These are phyloP conservation scores for Spea bombifrons DNA, from an alignment of 2,113 vertebrate genomes.

Conservation along the genomic window DNA sequence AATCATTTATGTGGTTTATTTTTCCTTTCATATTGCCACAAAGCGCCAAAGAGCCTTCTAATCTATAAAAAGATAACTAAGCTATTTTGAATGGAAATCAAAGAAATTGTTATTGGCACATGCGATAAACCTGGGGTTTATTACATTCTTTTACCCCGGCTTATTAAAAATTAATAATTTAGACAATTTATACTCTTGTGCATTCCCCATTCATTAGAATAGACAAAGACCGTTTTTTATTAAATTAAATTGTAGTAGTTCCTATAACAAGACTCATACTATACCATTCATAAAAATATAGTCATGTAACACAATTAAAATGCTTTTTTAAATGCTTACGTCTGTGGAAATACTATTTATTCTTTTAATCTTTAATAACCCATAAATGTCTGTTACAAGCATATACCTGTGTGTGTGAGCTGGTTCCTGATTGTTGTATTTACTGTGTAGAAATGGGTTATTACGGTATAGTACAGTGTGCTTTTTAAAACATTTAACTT, in stretches of 20 bases:
- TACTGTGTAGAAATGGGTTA: no score
- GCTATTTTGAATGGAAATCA: conserved; percentile 37
- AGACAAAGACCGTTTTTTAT: conserved; percentile 4
- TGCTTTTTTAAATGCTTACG: no score
- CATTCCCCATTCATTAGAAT: conserved; percentile 9
- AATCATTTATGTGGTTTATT: conserved; percentile 30
- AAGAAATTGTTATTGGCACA: conserved; percentile 5
- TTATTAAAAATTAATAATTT: conserved; percentile 37
- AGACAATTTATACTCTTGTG: not conserved
- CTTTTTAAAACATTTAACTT: no score
- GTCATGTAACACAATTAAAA: no score
- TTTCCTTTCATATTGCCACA: conserved; percentile 10
- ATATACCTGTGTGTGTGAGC: no score
- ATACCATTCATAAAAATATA: no score
- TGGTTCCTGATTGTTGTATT: no score
- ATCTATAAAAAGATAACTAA: conserved; percentile 41
- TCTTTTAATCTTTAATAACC: no score
- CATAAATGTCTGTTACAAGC: no score
- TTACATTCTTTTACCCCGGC: not conserved
- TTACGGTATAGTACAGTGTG: no score
- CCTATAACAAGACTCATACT: not conserved
- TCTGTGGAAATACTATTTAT: no score
- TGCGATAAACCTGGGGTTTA: conserved; percentile 14
- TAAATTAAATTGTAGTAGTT: conserved; percentile 15
- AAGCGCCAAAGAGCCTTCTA: conserved; percentile 13